Conservation (phyloP, 1,140 invertebrate species). For the Rhopalosiphum maidis region DNA sequence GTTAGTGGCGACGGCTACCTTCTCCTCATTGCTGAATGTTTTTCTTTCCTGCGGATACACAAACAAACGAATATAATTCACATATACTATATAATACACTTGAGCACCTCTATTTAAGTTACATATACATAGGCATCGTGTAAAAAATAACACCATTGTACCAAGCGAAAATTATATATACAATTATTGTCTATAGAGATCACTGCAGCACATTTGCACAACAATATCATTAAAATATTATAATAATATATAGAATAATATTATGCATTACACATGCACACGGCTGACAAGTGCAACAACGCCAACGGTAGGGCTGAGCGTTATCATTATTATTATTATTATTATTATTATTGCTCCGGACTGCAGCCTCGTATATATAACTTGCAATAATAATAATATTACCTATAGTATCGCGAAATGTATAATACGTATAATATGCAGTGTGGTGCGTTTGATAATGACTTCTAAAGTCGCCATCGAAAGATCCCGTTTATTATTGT, state of each 20-base stretch:
- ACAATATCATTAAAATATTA: constrained; percentile 9
- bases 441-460: background rate
- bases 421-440: background rate
- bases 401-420: background rate
- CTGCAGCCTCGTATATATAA: background rate
- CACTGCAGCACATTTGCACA: background rate
- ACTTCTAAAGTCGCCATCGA: constrained; percentile 19
- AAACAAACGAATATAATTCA: background rate
- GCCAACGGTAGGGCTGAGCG: background rate
- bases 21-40: constrained; percentile 39
- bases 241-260: background rate
- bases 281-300: background rate
- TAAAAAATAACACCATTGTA: background rate
- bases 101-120: background rate
- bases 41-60: constrained; percentile 28
- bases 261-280: background rate
- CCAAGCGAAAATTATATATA: background rate
- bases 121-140: background rate
- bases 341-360: background rate
- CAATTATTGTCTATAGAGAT: background rate
- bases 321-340: background rate
- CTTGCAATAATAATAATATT: background rate
- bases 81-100: background rate
- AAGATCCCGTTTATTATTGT: background rate
- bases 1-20: constrained; percentile 26